Evolutionary conservation across 2,797 vertebrate genomes (phyloP).

Genomic region (Xiphophorus birchmanni): DNA sequence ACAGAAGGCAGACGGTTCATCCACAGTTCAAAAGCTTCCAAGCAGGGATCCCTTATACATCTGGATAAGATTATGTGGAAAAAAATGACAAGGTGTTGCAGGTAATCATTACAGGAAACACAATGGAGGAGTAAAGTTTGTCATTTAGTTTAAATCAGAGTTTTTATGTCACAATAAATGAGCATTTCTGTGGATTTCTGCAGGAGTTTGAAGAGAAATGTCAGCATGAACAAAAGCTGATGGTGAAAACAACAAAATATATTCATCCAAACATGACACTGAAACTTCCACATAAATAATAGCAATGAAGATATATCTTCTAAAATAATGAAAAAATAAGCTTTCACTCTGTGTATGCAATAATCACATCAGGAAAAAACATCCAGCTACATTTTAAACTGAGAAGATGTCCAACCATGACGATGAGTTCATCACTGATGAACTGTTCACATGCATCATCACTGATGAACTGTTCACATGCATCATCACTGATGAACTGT

Average conservation of each 20-base stretch:
- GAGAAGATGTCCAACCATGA: neutral
- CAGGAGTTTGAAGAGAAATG: neutral
- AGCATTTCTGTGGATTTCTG: neutral
- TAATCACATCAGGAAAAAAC: neutral
- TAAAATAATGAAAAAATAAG: neutral
- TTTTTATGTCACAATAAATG: neutral
- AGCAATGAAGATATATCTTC: neutral
- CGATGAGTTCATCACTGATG: neutral
- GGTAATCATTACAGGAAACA: neutral
- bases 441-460: neutral
- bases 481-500: no score
- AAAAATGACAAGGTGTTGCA: neutral
- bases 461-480: neutral
- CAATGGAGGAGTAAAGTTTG: neutral
- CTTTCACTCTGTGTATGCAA: neutral
- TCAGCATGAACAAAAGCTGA: neutral
- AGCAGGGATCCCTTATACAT: neutral
- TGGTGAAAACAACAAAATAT: neutral
- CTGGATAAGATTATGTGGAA: neutral
- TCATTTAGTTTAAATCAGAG: neutral
- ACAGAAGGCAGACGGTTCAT: neutral
- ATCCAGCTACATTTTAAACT: neutral
- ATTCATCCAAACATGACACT: neutral
- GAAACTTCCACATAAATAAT: neutral
- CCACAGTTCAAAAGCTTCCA: neutral